Conservation (phyloP, 2,888 invertebrate genomes). For the Machimus atricapillus region DNA sequence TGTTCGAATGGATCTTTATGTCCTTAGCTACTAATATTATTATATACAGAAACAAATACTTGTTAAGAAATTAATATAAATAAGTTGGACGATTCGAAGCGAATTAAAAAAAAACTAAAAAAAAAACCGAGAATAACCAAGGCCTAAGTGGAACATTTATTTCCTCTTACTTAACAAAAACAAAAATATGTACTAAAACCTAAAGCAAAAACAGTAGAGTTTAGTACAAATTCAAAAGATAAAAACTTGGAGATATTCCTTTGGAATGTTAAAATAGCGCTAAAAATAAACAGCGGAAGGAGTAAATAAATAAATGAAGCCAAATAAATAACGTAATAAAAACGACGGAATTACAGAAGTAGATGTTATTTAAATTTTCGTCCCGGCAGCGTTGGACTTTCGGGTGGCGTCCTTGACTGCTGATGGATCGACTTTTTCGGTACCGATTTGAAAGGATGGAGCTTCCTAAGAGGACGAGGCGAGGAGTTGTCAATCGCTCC, state of each 20-base stretch:
- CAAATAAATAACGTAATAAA: neutral
- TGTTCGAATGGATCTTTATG: neutral
- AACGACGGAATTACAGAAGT: constrained; percentile 12
- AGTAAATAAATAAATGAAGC: neutral
- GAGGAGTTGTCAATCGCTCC: constrained; percentile 57
- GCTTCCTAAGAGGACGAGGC: constrained; percentile 58
- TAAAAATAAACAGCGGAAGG: neutral
- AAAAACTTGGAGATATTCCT: neutral
- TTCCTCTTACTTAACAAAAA: neutral
- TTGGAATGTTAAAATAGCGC: constrained; percentile 1
- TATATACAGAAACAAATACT: neutral
- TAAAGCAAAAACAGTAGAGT: neutral
- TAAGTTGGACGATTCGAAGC: neutral
- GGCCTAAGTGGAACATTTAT: neutral
- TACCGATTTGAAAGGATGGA: constrained; percentile 57
- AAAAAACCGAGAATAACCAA: neutral
- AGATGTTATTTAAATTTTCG: constrained; percentile 57
- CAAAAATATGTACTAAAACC: neutral
- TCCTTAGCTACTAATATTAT: neutral
- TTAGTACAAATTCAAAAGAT: neutral
- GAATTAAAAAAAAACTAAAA: neutral
- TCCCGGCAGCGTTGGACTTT: constrained; percentile 60
- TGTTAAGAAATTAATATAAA: neutral
- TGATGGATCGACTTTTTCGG: constrained; percentile 56
- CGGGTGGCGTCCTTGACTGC: constrained; percentile 53